Conservation (phyloP, 2,113 vertebrate genomes). For the Lophura nycthemera region DNA sequence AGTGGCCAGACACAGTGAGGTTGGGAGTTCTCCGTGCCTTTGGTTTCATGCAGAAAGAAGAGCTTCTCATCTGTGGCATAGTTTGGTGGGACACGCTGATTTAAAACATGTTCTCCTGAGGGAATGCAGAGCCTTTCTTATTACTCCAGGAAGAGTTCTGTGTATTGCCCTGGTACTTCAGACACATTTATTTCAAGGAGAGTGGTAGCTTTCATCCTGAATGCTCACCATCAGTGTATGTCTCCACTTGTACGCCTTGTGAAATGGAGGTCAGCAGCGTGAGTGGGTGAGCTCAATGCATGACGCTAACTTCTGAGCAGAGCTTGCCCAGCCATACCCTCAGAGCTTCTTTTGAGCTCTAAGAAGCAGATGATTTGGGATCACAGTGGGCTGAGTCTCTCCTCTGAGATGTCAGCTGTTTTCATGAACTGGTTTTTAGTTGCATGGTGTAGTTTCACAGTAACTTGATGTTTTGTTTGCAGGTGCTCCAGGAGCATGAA, state of each 20-base stretch:
- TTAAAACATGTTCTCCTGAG: neutral
- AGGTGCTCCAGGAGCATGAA: neutral
- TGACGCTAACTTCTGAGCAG: neutral
- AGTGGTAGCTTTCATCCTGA: neutral
- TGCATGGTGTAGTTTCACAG: neutral
- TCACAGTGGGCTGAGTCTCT: neutral
- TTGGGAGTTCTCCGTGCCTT: neutral
- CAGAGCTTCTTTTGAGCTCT: neutral
- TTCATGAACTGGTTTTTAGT: neutral
- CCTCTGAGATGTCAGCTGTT: neutral
- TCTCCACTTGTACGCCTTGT: neutral
- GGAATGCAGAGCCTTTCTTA: neutral
- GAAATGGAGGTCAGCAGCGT: neutral
- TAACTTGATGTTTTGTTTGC: neutral
- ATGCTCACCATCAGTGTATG: neutral
- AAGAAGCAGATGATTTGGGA: neutral
- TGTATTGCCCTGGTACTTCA: neutral
- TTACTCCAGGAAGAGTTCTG: neutral
- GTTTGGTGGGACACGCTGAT: neutral
- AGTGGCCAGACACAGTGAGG: neutral
- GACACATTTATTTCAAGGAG: neutral
- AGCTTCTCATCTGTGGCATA: neutral
- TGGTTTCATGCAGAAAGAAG: neutral
- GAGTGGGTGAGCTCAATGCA: neutral
- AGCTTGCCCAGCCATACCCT: neutral